A percentile compares a stretch with the other conserved stretches of the same genome.
phyloP scores from a whole-genome alignment of 1,140 invertebrate genomes.

The Stegodyphus mimosarum region DNA sequence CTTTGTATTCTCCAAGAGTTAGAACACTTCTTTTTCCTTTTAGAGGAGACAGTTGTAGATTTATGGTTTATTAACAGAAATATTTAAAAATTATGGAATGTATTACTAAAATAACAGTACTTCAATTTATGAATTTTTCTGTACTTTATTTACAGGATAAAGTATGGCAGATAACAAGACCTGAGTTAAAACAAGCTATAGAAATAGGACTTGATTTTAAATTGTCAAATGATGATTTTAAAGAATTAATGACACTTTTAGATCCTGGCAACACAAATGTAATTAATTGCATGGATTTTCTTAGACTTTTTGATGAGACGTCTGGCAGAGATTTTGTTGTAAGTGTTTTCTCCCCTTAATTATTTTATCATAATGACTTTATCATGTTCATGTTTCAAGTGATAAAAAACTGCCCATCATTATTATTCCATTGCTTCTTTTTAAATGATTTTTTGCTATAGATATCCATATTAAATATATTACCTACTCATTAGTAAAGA shows the following conservation, averaged over 20 bases:
- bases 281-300: slow-evolving; percentile 38
- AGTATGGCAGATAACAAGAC: slow-evolving; percentile 42
- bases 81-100: too few relatives aligned
- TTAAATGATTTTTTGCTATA: too few relatives aligned
- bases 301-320: slow-evolving; percentile 29
- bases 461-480: too few relatives aligned
- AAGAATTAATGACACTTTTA: slow-evolving; percentile 21
- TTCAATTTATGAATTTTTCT: not conserved
- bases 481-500: too few relatives aligned
- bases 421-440: too few relatives aligned
- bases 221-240: slow-evolving; percentile 48
- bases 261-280: slow-evolving; percentile 49
- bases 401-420: not conserved
- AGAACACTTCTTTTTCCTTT: too few relatives aligned
- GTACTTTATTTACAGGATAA: not conserved
- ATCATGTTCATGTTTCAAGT: not conserved
- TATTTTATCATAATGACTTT: too few relatives aligned
- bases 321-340: not conserved
- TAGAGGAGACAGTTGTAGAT: too few relatives aligned
- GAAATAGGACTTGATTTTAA: slow-evolving; percentile 18
- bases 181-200: slow-evolving; percentile 37
- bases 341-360: not conserved
- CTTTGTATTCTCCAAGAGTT: too few relatives aligned
- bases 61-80: too few relatives aligned
- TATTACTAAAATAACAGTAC: too few relatives aligned